Percentiles rank a stretch among this genome's conserved stretches.
These are phyloP conservation scores for Brachycybe producta DNA, from an alignment of 2,888 invertebrate genomes.

Conservation along the genomic window DNA sequence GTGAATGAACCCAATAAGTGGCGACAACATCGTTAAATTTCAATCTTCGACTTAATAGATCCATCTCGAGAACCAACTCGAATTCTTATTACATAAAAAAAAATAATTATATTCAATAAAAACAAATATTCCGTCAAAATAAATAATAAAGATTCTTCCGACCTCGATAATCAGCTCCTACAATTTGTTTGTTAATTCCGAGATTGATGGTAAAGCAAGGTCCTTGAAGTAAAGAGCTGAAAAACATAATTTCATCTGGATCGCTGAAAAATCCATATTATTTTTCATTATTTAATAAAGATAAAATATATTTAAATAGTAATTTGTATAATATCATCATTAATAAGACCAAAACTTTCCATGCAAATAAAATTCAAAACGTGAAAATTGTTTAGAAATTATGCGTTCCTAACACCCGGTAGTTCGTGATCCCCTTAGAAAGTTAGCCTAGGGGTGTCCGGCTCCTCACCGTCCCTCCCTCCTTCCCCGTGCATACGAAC, in stretches of 20 bases:
- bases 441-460: no score
- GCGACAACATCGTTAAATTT: constrained; percentile 9
- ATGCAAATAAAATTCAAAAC: no score
- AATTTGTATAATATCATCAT: no score
- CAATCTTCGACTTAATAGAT: constrained; percentile 3
- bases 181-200: not conserved
- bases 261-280: constrained; percentile 8
- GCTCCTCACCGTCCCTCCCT: no score
- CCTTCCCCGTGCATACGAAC: no score
- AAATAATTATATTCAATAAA: not conserved
- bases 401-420: no score
- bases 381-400: no score
- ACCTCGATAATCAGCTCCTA: constrained; percentile 8
- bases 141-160: no score
- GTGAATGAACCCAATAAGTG: constrained; percentile 9
- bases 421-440: no score
- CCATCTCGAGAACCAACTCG: not conserved
- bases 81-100: not conserved
- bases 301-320: not conserved
- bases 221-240: constrained; percentile 10
- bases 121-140: not conserved
- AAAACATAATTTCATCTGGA: constrained; percentile 3
- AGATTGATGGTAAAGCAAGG: constrained; percentile 12
- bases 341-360: no score
- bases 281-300: not conserved